phyloP scores from a whole-genome alignment of 1,140 invertebrate species.

The Drosophila pachea region DNA sequence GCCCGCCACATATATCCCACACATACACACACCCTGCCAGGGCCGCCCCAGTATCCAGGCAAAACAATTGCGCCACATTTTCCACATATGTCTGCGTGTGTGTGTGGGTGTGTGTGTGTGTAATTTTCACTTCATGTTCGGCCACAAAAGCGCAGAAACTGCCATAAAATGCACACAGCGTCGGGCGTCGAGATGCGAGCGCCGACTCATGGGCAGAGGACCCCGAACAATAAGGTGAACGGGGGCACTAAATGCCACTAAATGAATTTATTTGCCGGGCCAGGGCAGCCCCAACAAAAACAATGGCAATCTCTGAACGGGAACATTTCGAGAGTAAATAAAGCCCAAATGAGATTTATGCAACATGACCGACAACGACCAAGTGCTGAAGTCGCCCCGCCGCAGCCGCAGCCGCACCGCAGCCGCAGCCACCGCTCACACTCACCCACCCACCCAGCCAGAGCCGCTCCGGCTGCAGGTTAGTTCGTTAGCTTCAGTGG shows the following conservation, averaged over 20 bases:
- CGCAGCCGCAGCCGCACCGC: slow-evolving; percentile 3
- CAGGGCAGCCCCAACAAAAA: slow-evolving; percentile 9
- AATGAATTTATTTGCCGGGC: slow-evolving; percentile 73
- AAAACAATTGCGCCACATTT: slow-evolving; percentile 71
- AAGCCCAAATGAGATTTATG: slow-evolving; percentile 77
- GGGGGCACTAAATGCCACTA: slow-evolving; percentile 76
- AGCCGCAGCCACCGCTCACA: neutral
- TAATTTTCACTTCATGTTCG: slow-evolving; percentile 77
- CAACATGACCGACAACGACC: slow-evolving; percentile 75
- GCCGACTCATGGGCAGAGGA: slow-evolving; percentile 37
- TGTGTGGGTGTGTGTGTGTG: slow-evolving; percentile 44
- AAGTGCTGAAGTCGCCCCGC: slow-evolving; percentile 69
- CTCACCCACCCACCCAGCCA: neutral
- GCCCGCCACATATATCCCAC: slow-evolving; percentile 45
- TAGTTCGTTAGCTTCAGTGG: slow-evolving; percentile 71
- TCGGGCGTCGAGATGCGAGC: slow-evolving; percentile 8
- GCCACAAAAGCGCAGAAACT: slow-evolving; percentile 74
- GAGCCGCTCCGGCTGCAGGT: slow-evolving; percentile 15
- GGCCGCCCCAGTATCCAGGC: slow-evolving; percentile 14
- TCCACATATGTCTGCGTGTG: slow-evolving; percentile 46
- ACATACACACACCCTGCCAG: slow-evolving; percentile 22
- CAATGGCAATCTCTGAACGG: slow-evolving; percentile 56
- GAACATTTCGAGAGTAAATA: slow-evolving; percentile 74
- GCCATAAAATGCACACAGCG: slow-evolving; percentile 74
- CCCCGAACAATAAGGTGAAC: slow-evolving; percentile 70